A percentile compares a stretch with the other conserved stretches of the same genome.
Evolutionary conservation across 2,888 invertebrate species (phyloP).

Genomic region (Cenopis cana): DNA sequence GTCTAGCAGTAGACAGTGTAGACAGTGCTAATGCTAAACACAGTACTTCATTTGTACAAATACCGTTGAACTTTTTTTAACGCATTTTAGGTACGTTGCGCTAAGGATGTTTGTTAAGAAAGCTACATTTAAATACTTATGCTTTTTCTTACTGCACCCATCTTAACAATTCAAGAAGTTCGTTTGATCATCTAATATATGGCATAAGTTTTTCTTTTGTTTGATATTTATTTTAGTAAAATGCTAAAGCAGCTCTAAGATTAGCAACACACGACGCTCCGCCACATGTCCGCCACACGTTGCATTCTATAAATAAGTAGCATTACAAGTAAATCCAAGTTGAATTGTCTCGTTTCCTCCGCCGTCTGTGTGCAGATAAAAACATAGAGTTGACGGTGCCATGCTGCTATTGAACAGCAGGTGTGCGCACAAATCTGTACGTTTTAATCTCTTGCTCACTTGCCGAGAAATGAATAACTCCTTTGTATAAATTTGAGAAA

Average conservation of each 20-base stretch:
- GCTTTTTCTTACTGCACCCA: no score
- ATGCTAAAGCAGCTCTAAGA: background rate
- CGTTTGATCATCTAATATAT: no score
- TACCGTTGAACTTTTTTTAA: constrained; percentile 8
- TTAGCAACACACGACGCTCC: background rate
- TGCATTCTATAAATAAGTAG: background rate
- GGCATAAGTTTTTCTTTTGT: no score
- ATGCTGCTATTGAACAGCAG: constrained; percentile 34
- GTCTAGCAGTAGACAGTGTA: constrained; percentile 18
- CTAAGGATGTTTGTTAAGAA: background rate
- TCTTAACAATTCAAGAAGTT: no score
- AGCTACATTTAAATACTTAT: no score
- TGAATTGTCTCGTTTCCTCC: constrained; percentile 31
- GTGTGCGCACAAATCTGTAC: constrained; percentile 39
- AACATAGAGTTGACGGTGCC: constrained; percentile 23
- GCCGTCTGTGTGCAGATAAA: constrained; percentile 21
- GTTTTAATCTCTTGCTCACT: constrained; percentile 40
- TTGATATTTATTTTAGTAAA: background rate
- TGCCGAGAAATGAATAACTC: constrained; percentile 40
- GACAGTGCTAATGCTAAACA: constrained; percentile 17
- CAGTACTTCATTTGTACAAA: constrained; percentile 11
- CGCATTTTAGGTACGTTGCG: background rate
- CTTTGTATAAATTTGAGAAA: constrained; percentile 28
- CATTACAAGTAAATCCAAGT: constrained; percentile 35
- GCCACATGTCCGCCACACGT: background rate